Base-by-base conservation (phyloP, 92 coral and sea anemone species). In the Actinernus sp. region DNA sequence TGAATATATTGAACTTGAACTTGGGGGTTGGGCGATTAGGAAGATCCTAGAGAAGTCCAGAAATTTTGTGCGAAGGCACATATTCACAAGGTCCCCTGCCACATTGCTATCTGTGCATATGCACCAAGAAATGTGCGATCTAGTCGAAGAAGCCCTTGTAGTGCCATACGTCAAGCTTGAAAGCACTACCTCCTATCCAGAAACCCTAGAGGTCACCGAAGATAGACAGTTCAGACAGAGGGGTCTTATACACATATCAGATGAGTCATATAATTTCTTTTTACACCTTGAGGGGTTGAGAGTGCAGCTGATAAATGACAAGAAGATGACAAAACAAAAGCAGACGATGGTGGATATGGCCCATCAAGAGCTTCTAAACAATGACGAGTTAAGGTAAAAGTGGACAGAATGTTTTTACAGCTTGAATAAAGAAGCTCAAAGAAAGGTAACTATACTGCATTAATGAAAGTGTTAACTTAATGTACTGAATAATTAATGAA, bases 131-230 rank as follows among this genome's bases (percentile, higher is more conserved):
- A 32, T 58, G 33, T 34, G 37, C 31, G 22, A 31, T 3, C 24
- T 58, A 10, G n/a, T 71, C 3, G 58, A 61, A 12, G 71, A 73
- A 6, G 3, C 45, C 50, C 2, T 61, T 3, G 36, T 60, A 30
- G 71, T 33, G 14, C 26, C 18, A 18, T 58, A 1, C 27, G 61
- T 28, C 11, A n/a, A 30, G 18, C 71, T 73, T 12, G 9, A 32
- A 28, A 26, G 30, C 24, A 29, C 45, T 1, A 27, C 49, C 11
- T 16, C 1, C 14, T 73, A 60, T 48, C 47, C 71, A 27, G 71
- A 73, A 43, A 73, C 81, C 3, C 49, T 73, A 39, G 14, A 32
- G 3, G 41, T 73, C 1, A 61, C 81, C 29, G 81, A 73, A 37
- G 47, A 60, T 12, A 32, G 45, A 12, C 81, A 73, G 25, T 61